These are phyloP conservation scores for Babyrousa celebensis DNA, from an alignment of 2,797 vertebrate species.

Conservation along the genomic window DNA sequence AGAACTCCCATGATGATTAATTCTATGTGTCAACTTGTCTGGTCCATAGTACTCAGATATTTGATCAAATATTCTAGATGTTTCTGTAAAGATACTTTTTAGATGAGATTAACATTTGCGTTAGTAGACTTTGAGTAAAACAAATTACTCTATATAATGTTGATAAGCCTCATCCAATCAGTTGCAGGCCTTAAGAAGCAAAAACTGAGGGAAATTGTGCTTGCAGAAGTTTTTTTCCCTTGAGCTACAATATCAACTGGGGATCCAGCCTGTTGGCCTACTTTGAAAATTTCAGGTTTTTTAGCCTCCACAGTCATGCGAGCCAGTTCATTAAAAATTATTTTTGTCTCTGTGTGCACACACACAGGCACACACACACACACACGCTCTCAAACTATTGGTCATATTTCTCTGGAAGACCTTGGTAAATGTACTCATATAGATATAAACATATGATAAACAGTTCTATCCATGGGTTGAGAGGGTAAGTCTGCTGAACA, in stretches of 20 bases:
- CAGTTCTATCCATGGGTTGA: neutral
- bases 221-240: neutral
- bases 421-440: neutral
- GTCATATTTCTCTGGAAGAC: neutral
- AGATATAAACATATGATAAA: neutral
- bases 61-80: neutral
- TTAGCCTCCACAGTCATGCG: neutral
- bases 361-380: no score
- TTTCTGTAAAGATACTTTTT: neutral
- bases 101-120: neutral
- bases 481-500: neutral
- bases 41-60: neutral
- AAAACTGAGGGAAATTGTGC: neutral
- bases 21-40: neutral
- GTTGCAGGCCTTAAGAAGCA: neutral
- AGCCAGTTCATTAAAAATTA: neutral
- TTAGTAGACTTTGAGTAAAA: slow-evolving; percentile 33
- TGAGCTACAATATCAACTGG: neutral
- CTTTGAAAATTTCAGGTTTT: neutral
- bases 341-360: neutral
- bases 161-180: neutral
- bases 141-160: neutral
- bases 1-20: neutral
- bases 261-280: neutral
- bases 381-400: neutral